phyloP scores from a whole-genome alignment of 2,797 vertebrate genomes.

The Thunnus albacares region DNA sequence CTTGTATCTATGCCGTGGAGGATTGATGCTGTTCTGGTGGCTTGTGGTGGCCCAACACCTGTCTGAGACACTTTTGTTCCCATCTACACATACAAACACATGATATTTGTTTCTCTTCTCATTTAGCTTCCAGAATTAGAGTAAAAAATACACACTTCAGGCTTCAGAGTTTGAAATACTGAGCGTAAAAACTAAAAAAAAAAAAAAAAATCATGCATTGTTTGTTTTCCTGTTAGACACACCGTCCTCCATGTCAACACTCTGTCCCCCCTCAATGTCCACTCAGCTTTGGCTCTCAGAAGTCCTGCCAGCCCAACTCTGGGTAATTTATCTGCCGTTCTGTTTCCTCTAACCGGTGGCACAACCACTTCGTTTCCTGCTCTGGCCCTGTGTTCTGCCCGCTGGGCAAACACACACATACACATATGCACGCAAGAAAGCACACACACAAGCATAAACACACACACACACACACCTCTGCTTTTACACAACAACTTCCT shows the following conservation, averaged over 20 bases:
- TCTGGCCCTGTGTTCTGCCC: conserved; percentile 70
- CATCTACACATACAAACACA: not conserved
- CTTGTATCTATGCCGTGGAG: not conserved
- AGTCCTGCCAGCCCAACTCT: conserved; percentile 78
- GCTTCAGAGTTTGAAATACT: conserved; percentile 36
- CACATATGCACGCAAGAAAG: conserved; percentile 40
- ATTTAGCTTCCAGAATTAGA: conserved; percentile 1
- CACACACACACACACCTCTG: conserved; percentile 61
- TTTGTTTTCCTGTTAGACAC: conserved; percentile 65
- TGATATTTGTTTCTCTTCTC: not conserved
- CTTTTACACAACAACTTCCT: conserved; percentile 74
- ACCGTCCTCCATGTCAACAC: conserved; percentile 69
- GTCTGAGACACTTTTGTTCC: not conserved
- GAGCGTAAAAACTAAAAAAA: conserved; percentile 4
- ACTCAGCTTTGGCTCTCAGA: conserved; percentile 71
- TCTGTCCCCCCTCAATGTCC: conserved; percentile 70
- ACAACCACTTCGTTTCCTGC: conserved; percentile 76
- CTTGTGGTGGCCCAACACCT: not conserved
- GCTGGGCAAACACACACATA: conserved; percentile 71
- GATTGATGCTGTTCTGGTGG: not conserved
- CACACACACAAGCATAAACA: conserved; percentile 41
- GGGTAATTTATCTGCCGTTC: conserved; percentile 77
- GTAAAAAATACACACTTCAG: conserved; percentile 12
- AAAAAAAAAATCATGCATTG: conserved; percentile 44
- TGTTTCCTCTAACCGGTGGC: conserved; percentile 77